These are phyloP conservation scores for Megaptera novaeangliae DNA, from an alignment of 2,113 vertebrate species.

Conservation along the genomic window DNA sequence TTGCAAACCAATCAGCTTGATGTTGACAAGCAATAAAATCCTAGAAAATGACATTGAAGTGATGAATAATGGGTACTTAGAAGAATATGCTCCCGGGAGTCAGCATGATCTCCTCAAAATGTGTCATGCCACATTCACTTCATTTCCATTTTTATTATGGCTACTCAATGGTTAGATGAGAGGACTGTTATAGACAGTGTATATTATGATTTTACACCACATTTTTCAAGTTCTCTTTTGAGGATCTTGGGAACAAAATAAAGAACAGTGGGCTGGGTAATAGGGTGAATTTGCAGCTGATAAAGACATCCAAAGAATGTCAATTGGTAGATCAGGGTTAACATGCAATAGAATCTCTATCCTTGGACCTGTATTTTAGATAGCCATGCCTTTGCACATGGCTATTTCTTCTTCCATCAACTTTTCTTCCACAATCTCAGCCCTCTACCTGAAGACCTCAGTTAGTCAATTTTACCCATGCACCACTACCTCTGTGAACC, in stretches of 20 bases:
- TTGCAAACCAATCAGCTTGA: neutral
- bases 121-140: neutral
- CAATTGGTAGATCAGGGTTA: neutral
- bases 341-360: neutral
- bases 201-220: neutral
- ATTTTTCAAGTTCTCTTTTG: constrained; percentile 9
- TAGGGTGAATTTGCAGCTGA: neutral
- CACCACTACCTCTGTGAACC: neutral
- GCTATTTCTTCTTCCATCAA: neutral
- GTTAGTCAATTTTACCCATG: neutral
- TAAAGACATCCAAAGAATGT: constrained; percentile 11
- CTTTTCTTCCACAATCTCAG: neutral
- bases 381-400: neutral
- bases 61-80: neutral
- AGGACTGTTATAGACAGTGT: neutral
- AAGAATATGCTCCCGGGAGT: neutral
- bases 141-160: neutral
- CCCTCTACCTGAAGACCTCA: neutral
- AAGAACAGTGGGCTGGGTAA: neutral
- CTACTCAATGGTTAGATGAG: neutral
- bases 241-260: neutral
- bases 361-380: neutral
- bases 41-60: neutral
- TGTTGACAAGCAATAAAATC: neutral
- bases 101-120: neutral